phyloP scores from a whole-genome alignment of 2,888 invertebrate species.

The Noctua comes region DNA sequence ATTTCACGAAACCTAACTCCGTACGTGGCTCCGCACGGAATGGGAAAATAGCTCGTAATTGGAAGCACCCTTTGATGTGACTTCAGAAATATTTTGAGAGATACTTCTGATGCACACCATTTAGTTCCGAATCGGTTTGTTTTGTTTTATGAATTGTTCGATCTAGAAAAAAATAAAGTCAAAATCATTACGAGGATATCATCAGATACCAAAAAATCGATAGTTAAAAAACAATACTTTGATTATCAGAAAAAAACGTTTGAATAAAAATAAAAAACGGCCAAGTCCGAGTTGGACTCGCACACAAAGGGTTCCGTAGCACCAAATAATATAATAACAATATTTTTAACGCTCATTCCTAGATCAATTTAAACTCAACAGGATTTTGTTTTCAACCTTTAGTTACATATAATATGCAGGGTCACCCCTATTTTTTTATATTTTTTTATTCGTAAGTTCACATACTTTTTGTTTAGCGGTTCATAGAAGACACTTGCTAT shows the following conservation, averaged over 20 bases:
- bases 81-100: not conserved
- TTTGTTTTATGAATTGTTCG: not conserved
- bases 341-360: no score
- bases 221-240: not conserved
- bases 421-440: no score
- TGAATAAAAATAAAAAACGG: not conserved
- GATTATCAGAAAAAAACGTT: not conserved
- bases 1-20: slow-evolving; percentile 5
- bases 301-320: no score
- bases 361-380: no score
- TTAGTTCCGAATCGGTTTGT: not conserved
- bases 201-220: not conserved
- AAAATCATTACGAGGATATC: not conserved
- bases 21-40: not conserved
- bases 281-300: not conserved
- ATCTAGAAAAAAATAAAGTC: not conserved
- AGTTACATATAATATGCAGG: no score
- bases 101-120: not conserved
- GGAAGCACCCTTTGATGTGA: slow-evolving; percentile 8
- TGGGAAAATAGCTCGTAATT: slow-evolving; percentile 7
- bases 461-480: no score
- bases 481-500: no score
- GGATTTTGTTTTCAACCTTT: no score
- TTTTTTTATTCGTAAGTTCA: no score
- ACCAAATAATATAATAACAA: no score